phyloP scores from a whole-genome alignment of 2,113 vertebrate genomes.

The Cacatua alba region DNA sequence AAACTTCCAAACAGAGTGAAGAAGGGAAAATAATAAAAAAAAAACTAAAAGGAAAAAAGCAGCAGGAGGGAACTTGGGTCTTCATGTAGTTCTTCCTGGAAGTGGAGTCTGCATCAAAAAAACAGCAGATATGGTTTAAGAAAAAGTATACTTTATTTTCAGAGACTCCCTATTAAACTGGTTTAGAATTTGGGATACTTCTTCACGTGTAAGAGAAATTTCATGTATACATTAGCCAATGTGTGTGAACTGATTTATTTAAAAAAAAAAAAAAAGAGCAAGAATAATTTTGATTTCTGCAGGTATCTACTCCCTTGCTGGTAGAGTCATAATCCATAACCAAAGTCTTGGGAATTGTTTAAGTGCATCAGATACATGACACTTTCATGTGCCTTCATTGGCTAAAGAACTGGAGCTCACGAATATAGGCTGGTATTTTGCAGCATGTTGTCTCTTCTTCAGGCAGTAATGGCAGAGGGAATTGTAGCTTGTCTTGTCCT shows the following conservation, averaged over 20 bases:
- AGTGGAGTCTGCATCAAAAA: neutral
- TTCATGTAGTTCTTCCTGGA: neutral
- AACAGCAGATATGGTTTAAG: neutral
- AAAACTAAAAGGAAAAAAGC: neutral
- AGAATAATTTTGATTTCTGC: neutral
- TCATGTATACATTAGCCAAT: neutral
- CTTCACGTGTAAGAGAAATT: neutral
- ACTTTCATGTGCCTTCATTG: neutral
- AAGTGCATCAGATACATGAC: neutral
- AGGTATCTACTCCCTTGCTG: neutral
- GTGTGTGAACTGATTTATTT: neutral
- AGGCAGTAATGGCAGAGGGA: constrained; percentile 28
- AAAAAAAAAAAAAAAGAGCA: neutral
- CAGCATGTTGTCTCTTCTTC: neutral
- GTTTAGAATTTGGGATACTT: neutral
- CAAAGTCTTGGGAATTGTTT: neutral
- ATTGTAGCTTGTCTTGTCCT: constrained; percentile 21
- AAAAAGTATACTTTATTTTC: neutral
- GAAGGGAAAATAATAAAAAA: no score
- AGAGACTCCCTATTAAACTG: neutral
- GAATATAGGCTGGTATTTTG: neutral
- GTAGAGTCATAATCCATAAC: neutral
- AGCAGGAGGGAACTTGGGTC: neutral
- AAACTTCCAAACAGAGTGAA: neutral
- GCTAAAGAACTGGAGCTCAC: constrained; percentile 1